These are phyloP conservation scores for Willowsia nigromaculata DNA, from an alignment of 2,888 invertebrate genomes.

Conservation along the genomic window DNA sequence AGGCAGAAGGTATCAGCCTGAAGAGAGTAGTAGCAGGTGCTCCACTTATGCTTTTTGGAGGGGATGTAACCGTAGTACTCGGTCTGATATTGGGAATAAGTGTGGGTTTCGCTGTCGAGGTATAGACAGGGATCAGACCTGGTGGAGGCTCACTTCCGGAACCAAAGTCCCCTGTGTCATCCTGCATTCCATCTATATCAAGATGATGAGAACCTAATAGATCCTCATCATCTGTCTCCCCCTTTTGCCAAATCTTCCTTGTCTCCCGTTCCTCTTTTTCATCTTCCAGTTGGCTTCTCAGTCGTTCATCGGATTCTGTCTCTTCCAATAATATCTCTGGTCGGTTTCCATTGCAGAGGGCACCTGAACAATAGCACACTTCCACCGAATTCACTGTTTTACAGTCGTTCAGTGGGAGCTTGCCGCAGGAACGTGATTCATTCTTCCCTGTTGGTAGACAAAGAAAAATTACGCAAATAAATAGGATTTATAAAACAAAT, in stretches of 20 bases:
- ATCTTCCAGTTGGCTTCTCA: conserved; percentile 51
- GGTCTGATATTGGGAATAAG: conserved; percentile 62
- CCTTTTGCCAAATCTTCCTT: conserved; percentile 67
- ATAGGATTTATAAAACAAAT: conserved; percentile 35
- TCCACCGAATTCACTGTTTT: conserved; percentile 74
- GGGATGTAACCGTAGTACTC: conserved; percentile 25
- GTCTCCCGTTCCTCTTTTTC: conserved; percentile 70
- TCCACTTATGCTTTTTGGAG: conserved; percentile 52
- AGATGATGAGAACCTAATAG: conserved; percentile 68
- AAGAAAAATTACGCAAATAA: conserved; percentile 29
- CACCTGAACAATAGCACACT: conserved; percentile 73
- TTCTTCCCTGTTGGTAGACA: conserved; percentile 65
- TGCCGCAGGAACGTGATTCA: conserved; percentile 72
- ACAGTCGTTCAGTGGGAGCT: conserved; percentile 71
- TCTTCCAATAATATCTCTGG: conserved; percentile 55
- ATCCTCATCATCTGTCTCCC: conserved; percentile 76
- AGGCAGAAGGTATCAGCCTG: conserved; percentile 13
- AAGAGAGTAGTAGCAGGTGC: conserved; percentile 30
- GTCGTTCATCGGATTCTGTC: conserved; percentile 67
- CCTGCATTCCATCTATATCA: conserved; percentile 66
- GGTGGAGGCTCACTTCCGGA: conserved; percentile 59
- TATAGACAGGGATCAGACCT: conserved; percentile 63
- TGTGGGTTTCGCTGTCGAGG: conserved; percentile 67
- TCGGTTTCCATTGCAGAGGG: conserved; percentile 70
- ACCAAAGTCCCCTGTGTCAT: conserved; percentile 60